A percentile compares a stretch with the other conserved stretches of the same genome.
Evolutionary conservation across 2,797 vertebrate genomes (phyloP).

Genomic region (Jordanella pulchra): DNA sequence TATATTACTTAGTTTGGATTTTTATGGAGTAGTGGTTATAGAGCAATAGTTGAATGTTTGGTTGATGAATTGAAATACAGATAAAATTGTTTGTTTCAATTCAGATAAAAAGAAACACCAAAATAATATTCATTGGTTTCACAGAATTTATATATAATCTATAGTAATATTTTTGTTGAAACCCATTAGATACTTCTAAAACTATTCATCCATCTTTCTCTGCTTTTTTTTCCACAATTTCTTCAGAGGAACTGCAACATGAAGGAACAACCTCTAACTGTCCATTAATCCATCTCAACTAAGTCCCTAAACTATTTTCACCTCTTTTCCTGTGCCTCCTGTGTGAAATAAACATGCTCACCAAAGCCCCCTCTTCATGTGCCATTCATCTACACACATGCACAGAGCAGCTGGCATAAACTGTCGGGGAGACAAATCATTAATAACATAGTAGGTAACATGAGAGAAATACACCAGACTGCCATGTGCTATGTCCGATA

Average conservation of each 20-base stretch:
- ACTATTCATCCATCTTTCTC: not conserved
- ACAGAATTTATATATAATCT: not conserved
- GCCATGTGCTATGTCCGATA: conserved; percentile 74
- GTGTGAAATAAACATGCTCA: conserved; percentile 36
- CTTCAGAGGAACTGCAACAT: conserved; percentile 35
- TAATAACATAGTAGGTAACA: conserved; percentile 59
- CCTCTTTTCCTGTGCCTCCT: conserved; percentile 10
- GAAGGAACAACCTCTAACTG: conserved; percentile 19
- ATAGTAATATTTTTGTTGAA: not conserved
- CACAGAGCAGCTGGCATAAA: conserved; percentile 20
- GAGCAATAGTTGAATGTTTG: conserved; percentile 1
- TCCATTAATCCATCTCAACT: conserved; percentile 40
- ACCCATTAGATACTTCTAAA: not conserved
- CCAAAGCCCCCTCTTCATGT: not conserved
- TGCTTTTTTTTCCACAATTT: conserved; percentile 1
- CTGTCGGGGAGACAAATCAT: conserved; percentile 46
- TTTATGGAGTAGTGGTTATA: conserved; percentile 11
- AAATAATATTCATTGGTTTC: not conserved
- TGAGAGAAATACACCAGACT: conserved; percentile 44
- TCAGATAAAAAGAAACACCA: not conserved
- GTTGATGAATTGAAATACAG: not conserved
- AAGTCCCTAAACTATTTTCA: conserved; percentile 38
- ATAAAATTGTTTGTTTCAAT: not conserved
- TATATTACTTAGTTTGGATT: conserved; percentile 14
- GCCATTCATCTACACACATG: conserved; percentile 27